Percentiles rank a stretch among this genome's conserved stretches.
Conservation (phyloP, 2,797 vertebrate species). For the Chelidonichthys spinosus region DNA sequence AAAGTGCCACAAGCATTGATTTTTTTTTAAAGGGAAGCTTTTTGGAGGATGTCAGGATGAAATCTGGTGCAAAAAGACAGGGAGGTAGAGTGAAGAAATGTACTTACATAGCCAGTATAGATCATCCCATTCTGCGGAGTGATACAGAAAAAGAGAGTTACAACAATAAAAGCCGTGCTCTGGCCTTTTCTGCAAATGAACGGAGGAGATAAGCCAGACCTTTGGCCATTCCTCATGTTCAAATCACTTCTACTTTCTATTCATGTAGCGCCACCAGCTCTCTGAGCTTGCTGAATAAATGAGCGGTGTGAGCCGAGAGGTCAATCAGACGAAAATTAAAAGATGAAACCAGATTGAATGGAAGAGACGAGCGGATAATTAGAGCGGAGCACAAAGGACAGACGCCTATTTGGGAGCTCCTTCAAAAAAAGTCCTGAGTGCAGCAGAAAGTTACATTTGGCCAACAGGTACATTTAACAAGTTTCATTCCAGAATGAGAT, state of each 20-base stretch:
- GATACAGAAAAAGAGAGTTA: constrained; percentile 44
- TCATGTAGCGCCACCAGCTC: constrained; percentile 47
- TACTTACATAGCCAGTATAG: constrained; percentile 92
- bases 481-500: constrained; percentile 29
- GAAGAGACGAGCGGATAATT: constrained; percentile 68
- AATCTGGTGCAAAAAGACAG: constrained; percentile 8
- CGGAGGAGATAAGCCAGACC: constrained; percentile 37
- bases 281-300: constrained; percentile 61
- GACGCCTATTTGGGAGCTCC: constrained; percentile 30
- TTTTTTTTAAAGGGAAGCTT: constrained; percentile 1
- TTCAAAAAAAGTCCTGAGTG: constrained; percentile 34
- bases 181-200: constrained; percentile 15
- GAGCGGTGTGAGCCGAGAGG: constrained; percentile 60
- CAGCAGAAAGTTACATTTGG: constrained; percentile 24
- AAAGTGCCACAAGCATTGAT: not conserved
- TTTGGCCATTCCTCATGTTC: constrained; percentile 33
- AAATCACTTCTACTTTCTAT: constrained; percentile 56
- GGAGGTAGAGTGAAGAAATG: constrained; percentile 12
- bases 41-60: not conserved
- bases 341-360: constrained; percentile 70
- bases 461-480: constrained; percentile 25
- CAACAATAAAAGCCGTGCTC: constrained; percentile 18
- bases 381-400: constrained; percentile 52
- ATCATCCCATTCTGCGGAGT: constrained; percentile 88
- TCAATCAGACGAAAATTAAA: constrained; percentile 68